Conservation (phyloP, 2,888 invertebrate genomes). For the Trachelus tabidus region DNA sequence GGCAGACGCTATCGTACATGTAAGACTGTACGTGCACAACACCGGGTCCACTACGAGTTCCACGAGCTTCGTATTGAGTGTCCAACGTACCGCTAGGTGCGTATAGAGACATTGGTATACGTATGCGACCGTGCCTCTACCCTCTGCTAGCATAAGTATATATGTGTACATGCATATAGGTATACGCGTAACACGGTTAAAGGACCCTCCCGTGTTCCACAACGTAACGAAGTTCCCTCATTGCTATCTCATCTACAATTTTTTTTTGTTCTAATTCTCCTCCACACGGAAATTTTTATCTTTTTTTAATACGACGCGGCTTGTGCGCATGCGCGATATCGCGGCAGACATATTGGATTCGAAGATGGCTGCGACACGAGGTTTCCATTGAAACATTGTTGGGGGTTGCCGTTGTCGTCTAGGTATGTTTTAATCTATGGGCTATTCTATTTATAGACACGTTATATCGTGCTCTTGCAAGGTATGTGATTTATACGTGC, state of each 20-base stretch:
- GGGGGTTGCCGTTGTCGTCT: background rate
- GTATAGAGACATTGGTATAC: background rate
- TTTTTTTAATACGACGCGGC: background rate
- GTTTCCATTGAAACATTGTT: background rate
- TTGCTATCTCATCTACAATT: background rate
- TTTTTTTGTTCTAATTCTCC: background rate
- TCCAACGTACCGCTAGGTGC: background rate
- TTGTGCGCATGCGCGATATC: background rate
- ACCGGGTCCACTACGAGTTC: background rate
- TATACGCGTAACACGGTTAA: constrained; percentile 51
- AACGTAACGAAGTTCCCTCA: background rate
- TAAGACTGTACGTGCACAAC: background rate
- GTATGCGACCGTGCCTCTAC: background rate
- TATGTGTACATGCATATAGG: background rate
- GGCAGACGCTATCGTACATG: background rate
- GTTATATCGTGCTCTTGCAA: background rate
- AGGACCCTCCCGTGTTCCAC: constrained; percentile 38
- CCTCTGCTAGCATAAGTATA: background rate
- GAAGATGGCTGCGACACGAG: background rate
- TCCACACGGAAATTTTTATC: background rate
- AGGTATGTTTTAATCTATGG: background rate
- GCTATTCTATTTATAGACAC: background rate
- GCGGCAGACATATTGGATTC: background rate
- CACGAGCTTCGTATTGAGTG: background rate
- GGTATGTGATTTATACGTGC: background rate